Percentiles rank a stretch among this genome's conserved stretches.
These are phyloP conservation scores for Caranx ignobilis DNA, from an alignment of 2,113 vertebrate species.

Conservation along the genomic window DNA sequence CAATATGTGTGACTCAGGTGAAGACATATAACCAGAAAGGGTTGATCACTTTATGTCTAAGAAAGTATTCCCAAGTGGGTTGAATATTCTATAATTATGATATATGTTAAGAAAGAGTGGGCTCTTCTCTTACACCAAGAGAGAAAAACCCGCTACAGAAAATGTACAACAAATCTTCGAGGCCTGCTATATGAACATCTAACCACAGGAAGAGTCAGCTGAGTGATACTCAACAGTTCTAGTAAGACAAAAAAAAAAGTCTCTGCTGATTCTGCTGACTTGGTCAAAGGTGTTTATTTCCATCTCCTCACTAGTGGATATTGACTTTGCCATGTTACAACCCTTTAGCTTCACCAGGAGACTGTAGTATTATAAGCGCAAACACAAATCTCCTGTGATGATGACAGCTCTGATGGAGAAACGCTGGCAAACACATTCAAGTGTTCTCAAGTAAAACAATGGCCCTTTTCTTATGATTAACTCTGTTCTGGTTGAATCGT, in stretches of 20 bases:
- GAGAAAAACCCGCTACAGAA: not conserved
- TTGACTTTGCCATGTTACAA: conserved; percentile 56
- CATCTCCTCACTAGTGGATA: conserved; percentile 36
- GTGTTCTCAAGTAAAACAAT: conserved; percentile 10
- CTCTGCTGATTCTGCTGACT: conserved; percentile 59
- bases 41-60: not conserved
- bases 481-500: not conserved
- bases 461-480: not conserved
- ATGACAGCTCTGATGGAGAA: conserved; percentile 53
- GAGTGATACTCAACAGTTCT: not conserved
- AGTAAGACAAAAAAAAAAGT: not conserved
- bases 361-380: conserved; percentile 47
- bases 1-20: not conserved
- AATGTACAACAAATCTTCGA: conserved; percentile 1
- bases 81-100: not conserved
- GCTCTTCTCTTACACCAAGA: not conserved
- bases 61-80: not conserved
- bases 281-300: conserved; percentile 21
- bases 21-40: not conserved
- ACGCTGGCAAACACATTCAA: conserved; percentile 6
- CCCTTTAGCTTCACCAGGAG: conserved; percentile 35
- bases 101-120: not conserved
- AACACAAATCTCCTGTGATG: conserved; percentile 55
- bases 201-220: conserved; percentile 22
- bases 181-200: not conserved